phyloP scores from a whole-genome alignment of 2,113 vertebrate genomes.

The Psammodynastes pulverulentus region DNA sequence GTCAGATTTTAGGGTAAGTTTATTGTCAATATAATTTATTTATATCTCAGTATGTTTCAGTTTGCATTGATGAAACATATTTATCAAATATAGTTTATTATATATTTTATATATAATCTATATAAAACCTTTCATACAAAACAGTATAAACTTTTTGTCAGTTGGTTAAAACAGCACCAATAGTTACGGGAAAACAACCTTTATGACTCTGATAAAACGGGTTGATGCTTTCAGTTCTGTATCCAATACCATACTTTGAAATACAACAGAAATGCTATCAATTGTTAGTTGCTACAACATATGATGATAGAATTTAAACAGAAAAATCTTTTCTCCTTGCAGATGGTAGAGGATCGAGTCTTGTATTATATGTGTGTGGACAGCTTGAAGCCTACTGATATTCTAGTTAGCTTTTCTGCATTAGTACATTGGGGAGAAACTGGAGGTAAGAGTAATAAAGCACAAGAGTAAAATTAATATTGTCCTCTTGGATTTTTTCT shows the following conservation, averaged over 20 bases:
- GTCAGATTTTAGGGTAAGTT: conserved; percentile 76
- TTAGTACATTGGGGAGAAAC: conserved; percentile 76
- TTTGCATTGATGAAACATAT: not conserved
- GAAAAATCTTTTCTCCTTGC: conserved; percentile 20
- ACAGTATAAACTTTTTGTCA: not conserved
- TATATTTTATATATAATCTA: not conserved
- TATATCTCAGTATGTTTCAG: not conserved
- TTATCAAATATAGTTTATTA: not conserved
- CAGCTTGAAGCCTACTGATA: conserved; percentile 76
- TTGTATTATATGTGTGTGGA: conserved; percentile 84
- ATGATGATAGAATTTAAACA: not conserved
- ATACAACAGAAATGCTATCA: not conserved
- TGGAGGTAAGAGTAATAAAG: conserved; percentile 67
- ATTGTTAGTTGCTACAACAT: not conserved
- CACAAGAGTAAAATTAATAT: not conserved
- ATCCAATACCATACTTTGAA: not conserved
- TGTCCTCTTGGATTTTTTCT: not conserved
- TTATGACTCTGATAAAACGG: not conserved
- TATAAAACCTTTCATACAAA: not conserved
- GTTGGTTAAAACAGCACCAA: not conserved
- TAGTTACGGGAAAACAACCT: not conserved
- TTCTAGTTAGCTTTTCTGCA: conserved; percentile 86
- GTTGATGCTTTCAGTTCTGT: not conserved
- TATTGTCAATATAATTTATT: not conserved
- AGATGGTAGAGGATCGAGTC: conserved; percentile 73